Base-by-base conservation (phyloP, 1,140 invertebrate genomes). In the Drosophila guanche region DNA sequence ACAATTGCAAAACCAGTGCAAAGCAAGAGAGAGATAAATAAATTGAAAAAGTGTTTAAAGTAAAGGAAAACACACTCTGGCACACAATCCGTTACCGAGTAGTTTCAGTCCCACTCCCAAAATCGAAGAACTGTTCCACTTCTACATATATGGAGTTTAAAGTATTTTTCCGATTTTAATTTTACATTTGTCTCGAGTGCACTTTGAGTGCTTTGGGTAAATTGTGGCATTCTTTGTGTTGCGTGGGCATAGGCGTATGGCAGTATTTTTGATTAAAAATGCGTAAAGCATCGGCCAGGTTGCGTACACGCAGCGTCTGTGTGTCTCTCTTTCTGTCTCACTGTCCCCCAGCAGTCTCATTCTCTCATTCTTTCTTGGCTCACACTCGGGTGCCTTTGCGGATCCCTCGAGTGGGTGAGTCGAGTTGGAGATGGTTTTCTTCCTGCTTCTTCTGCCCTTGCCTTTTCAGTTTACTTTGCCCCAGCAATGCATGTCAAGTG, bases 191-290 rank as follows among this genome's bases (percentile, higher is more conserved):
- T 52, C 58, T 75, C 53, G 65, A 71, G 71, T 61, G 80, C 76
- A 72, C 61, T 59, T 63, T 67, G 54, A 68, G 53, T 59, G 48
- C 66, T 59, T 86, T 60, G 65, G 51, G 61, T 86, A 85, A 86
- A 83, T 86, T 88, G 74, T 59, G 56, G 67, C 61, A 62, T 61
- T 60, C 63, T 76, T 80, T 77, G 63, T 77, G 76, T 69, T 20
- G 16, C 16, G 0, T 20, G 16, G 16, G 16, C 16, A 1, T 10
- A 27, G 25, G 25, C 25, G 25, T 27, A 10, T 4, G 62, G 51
- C 78, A 77, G 57, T 88, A 88, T 86, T 86, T 74, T 86, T 86
- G 81, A 86, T 86, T 88, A 88, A 83, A 86, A 88, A 86, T 88
- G 81, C 81, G 83, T 83, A 88, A 75, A 88, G 77, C 53, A 78